Evolutionary conservation across 2,797 vertebrate genomes (phyloP).

Genomic region (Gymnocypris eckloni): DNA sequence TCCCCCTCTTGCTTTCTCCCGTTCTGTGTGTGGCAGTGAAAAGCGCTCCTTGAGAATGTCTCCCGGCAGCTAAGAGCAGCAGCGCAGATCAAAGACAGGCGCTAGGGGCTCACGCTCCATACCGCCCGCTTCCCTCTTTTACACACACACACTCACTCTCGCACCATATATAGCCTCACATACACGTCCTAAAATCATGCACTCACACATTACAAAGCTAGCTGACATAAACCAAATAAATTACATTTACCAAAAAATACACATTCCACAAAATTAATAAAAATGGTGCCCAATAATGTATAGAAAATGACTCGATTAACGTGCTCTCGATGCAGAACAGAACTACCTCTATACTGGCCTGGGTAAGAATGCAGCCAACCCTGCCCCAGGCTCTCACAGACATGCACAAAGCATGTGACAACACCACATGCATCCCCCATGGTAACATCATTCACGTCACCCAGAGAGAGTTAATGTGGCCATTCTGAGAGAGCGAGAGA

Average conservation of each 20-base stretch:
- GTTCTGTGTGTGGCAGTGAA: constrained; percentile 55
- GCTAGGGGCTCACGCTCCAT: constrained; percentile 49
- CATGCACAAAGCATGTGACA: constrained; percentile 47
- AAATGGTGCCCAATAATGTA: not conserved
- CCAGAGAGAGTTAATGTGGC: constrained; percentile 32
- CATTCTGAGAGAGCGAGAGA: not conserved
- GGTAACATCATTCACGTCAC: constrained; percentile 80
- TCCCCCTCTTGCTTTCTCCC: not conserved
- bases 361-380: constrained; percentile 60
- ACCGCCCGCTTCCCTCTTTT: not conserved
- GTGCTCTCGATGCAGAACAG: constrained; percentile 22
- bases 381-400: constrained; percentile 50
- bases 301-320: constrained; percentile 9
- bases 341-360: constrained; percentile 58
- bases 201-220: not conserved
- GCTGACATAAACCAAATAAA: not conserved
- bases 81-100: constrained; percentile 62
- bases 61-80: constrained; percentile 60
- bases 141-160: constrained; percentile 1
- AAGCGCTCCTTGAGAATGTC: constrained; percentile 63
- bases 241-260: not conserved
- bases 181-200: not conserved
- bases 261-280: not conserved
- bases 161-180: not conserved
- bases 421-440: constrained; percentile 78